Conservation (phyloP, 92 coral and sea anemone genomes). For the Phenganax subtilis region DNA sequence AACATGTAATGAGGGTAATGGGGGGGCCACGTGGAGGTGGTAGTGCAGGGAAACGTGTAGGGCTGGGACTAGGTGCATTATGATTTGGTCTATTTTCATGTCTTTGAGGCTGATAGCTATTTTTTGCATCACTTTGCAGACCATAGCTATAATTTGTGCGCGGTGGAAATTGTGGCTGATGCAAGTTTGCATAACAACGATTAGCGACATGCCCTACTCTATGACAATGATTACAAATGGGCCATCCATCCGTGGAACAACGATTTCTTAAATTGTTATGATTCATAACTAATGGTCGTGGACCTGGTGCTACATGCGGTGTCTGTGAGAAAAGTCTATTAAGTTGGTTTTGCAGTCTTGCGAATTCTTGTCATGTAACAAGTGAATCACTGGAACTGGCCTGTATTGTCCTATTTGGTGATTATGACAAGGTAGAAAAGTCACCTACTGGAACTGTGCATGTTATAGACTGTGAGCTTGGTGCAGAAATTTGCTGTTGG, state of each 20-base stretch:
- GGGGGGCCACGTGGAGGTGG: slow-evolving; percentile 2
- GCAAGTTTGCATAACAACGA: neutral
- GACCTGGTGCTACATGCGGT: too few relatives aligned
- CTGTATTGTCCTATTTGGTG: neutral
- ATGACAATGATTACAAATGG: slow-evolving; percentile 5
- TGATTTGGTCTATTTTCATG: neutral
- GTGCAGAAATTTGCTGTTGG: too few relatives aligned
- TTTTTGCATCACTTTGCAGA: neutral
- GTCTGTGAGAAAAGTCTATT: too few relatives aligned
- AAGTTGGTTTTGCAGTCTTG: neutral
- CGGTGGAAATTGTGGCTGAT: neutral
- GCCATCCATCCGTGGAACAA: slow-evolving; percentile 1
- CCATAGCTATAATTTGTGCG: neutral
- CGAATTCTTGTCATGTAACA: slow-evolving; percentile 2
- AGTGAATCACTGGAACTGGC: neutral
- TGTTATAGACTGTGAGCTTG: neutral
- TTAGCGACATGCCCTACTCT: neutral
- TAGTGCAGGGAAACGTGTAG: slow-evolving; percentile 13
- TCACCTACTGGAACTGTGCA: neutral
- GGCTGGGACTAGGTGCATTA: neutral
- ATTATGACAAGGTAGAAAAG: neutral
- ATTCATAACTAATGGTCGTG: neutral
- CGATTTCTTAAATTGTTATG: neutral
- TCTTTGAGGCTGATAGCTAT: too few relatives aligned
- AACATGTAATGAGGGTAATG: neutral